Percentiles rank a stretch among this genome's conserved stretches.
Evolutionary conservation across 1,140 invertebrate genomes (phyloP).

Genomic region (Caenorhabditis remanei): DNA sequence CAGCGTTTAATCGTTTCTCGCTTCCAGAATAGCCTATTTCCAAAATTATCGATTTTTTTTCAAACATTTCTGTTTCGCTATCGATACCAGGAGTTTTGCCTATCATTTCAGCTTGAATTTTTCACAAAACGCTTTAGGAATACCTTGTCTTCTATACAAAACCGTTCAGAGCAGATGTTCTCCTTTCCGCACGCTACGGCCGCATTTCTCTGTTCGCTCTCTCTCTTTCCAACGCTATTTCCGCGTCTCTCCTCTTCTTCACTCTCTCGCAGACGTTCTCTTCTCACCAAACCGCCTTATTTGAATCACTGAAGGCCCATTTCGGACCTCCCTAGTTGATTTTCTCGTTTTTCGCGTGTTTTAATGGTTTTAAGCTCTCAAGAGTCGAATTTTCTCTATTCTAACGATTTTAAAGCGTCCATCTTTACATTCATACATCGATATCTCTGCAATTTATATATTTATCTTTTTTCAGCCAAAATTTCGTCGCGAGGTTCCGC

Average conservation of each 20-base stretch:
- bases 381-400: too few species aligned
- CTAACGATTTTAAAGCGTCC: too few species aligned
- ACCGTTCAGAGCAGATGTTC: slow-evolving; percentile 19
- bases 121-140: too few species aligned
- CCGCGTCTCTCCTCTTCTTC: neutral
- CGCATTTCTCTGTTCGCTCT: neutral
- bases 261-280: neutral
- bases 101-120: too few species aligned
- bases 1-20: too few species aligned
- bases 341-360: neutral
- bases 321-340: neutral
- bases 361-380: neutral
- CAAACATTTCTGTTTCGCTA: too few species aligned
- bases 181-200: neutral
- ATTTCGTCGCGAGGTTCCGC: slow-evolving; percentile 27
- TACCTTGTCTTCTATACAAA: too few species aligned
- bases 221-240: neutral
- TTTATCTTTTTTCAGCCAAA: neutral
- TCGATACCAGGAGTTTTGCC: too few species aligned
- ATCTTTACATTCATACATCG: too few species aligned
- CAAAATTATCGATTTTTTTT: too few species aligned
- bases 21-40: too few species aligned
- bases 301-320: neutral
- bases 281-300: neutral
- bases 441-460: too few species aligned